Evolutionary conservation across 2,113 vertebrate genomes (phyloP), one percentile per base, ranked within the genome.

Genomic region (Trematocara unimaculatum): DNA sequence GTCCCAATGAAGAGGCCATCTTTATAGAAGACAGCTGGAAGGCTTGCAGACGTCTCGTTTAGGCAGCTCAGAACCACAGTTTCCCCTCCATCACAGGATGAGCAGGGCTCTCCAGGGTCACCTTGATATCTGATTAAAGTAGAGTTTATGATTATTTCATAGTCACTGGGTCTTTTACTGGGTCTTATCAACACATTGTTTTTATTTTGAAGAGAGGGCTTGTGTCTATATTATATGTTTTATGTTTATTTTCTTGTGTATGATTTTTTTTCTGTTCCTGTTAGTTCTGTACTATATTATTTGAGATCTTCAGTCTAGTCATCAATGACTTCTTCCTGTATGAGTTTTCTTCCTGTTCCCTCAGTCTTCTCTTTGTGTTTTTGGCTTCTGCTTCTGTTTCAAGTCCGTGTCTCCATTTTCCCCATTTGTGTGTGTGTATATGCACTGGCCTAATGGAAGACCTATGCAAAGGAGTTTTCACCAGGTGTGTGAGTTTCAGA

Each of bases 1-100:
- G 2, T 79, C 9, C 17, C 26, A 7, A 87, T 31, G 15, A 81
- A 2, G 7, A 26, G 1, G 14, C 49, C 80, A 49, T 84, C 26
- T 84, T 89, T 92, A n/a, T 88, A 91, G 47, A 92, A 91, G n/a
- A 17, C 17, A 81, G 56, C 31, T 15, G 14, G 6, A 18, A 55
- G 10, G 1, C 1, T 64, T 15, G n/a, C 2, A 2, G 17, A n/a
- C 2, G 10, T 29, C n/a, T 79, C 13, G 1, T 15, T 29, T 0
- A 9, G 55, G 13, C 87, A 89, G 20, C 20, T 13, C 31, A 89
- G 70, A 17, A 5, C 58, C 9, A 83, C 70, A 11, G 11, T 5
- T 1, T 55, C 17, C 12, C 87, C 23, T 70, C 51, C 31, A 8
- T 56, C 17, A 83, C 31, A 23, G 14, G 84, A 58, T 42, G 5